These are phyloP conservation scores for Ephestia elutella DNA, from an alignment of 1,140 invertebrate genomes.

Conservation along the genomic window DNA sequence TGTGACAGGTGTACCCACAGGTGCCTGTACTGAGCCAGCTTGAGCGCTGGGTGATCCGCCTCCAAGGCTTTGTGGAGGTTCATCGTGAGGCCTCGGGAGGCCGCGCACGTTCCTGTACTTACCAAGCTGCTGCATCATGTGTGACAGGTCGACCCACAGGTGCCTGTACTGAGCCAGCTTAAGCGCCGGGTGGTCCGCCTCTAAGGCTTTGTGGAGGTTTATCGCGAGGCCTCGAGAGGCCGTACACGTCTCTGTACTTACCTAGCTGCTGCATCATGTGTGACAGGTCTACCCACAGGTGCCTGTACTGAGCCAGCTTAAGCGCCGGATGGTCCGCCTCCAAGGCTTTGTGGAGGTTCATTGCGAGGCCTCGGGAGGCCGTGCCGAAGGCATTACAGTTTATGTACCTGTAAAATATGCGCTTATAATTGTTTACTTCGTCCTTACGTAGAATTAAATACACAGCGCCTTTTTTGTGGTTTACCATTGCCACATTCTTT, in stretches of 20 bases:
- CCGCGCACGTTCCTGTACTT: constrained; percentile 51
- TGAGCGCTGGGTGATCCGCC: constrained; percentile 75
- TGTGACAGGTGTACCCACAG: constrained; percentile 81
- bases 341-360: constrained; percentile 76
- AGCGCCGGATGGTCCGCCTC: constrained; percentile 75
- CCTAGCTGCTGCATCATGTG: constrained; percentile 84
- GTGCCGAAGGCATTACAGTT: constrained; percentile 80
- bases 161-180: constrained; percentile 78
- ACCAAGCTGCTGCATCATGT: constrained; percentile 83
- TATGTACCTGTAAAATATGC: constrained; percentile 63
- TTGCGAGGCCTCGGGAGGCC: constrained; percentile 76
- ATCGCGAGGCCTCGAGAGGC: constrained; percentile 76
- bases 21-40: constrained; percentile 78
- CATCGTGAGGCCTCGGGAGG: constrained; percentile 75
- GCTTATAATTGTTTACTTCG: too few species aligned
- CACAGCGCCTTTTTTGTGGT: too few species aligned
- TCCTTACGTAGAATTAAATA: too few species aligned
- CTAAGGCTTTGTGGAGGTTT: constrained; percentile 76
- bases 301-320: constrained; percentile 77
- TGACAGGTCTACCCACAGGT: constrained; percentile 80
- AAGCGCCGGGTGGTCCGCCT: constrained; percentile 76
- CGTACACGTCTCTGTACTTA: constrained; percentile 46
- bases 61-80: constrained; percentile 77
- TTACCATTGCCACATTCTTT: too few species aligned
- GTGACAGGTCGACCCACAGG: constrained; percentile 80